A percentile compares a stretch with the other conserved stretches of the same genome.
phyloP scores from a whole-genome alignment of 2,888 invertebrate genomes.

The Yponomeuta sedellus region DNA sequence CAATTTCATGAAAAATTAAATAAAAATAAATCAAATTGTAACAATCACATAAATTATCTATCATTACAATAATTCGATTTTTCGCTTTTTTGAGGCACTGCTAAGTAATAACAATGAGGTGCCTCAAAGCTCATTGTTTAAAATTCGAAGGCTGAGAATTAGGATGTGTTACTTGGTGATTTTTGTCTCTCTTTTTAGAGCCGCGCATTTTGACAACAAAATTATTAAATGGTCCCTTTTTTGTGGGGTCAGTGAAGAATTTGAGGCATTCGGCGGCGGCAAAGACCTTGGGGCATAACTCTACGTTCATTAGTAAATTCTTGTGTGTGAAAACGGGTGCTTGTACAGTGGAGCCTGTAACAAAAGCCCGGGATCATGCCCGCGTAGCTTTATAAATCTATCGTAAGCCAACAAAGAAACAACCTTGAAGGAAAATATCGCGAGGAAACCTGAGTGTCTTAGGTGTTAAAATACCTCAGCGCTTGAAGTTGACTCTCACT shows the following conservation, averaged over 20 bases:
- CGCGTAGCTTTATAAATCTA: not conserved
- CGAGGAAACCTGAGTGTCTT: too few relatives aligned
- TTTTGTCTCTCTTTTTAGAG: not conserved
- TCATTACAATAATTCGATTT: too few relatives aligned
- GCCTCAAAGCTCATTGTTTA: not conserved
- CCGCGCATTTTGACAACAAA: not conserved
- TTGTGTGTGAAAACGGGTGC: not conserved
- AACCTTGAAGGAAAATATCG: too few relatives aligned
- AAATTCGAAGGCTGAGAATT: not conserved
- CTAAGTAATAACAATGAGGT: too few relatives aligned
- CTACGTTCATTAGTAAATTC: not conserved
- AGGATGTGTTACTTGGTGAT: not conserved
- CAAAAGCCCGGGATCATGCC: not conserved
- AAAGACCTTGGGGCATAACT: not conserved
- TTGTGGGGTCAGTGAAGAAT: not conserved
- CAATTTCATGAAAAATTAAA: too few relatives aligned
- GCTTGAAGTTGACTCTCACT: too few relatives aligned
- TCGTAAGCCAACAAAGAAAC: not conserved
- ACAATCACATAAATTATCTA: too few relatives aligned
- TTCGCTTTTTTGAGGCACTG: too few relatives aligned
- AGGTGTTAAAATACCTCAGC: too few relatives aligned
- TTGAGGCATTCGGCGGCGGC: not conserved
- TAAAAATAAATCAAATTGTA: too few relatives aligned
- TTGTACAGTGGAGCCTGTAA: not conserved
- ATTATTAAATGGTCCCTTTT: not conserved